Percentiles rank a stretch among this genome's conserved stretches.
Conservation (phyloP, 1,140 invertebrate genomes). For the Sarcophaga peregrina region DNA sequence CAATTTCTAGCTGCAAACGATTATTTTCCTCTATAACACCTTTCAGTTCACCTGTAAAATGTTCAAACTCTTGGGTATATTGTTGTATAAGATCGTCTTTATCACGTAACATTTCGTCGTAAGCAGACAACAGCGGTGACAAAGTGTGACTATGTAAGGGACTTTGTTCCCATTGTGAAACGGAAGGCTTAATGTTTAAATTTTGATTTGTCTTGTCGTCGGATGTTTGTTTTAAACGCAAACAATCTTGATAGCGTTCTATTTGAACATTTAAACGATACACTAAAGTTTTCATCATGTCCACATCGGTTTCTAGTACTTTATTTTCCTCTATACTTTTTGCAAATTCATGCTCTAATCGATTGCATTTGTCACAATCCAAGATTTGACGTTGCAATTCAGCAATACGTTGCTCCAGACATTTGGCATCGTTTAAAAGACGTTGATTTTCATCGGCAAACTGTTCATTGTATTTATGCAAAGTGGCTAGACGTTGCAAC, state of each 20-base stretch:
- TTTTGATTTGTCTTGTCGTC: background rate
- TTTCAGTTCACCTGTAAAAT: constrained; percentile 73
- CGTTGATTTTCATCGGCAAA: constrained; percentile 61
- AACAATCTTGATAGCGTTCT: constrained; percentile 75
- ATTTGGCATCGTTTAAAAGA: constrained; percentile 50
- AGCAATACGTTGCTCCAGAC: constrained; percentile 52
- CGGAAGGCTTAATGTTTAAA: background rate
- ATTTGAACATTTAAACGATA: constrained; percentile 76
- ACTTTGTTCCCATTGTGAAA: constrained; percentile 44
- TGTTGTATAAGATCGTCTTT: constrained; percentile 74
- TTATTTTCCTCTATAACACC: constrained; percentile 75
- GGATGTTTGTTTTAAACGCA: constrained; percentile 54
- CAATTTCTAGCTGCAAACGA: constrained; percentile 69
- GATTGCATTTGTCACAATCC: constrained; percentile 63
- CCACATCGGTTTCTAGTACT: constrained; percentile 71
- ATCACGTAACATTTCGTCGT: constrained; percentile 74
- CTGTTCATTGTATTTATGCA: constrained; percentile 63
- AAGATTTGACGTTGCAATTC: constrained; percentile 49
- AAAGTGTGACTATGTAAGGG: constrained; percentile 65
- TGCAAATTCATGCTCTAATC: constrained; percentile 60
- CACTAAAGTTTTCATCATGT: constrained; percentile 75
- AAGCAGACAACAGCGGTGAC: constrained; percentile 74
- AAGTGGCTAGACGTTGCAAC: constrained; percentile 55
- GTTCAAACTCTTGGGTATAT: constrained; percentile 72
- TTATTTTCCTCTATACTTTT: constrained; percentile 67